Conservation (phyloP, 1,140 invertebrate genomes). For the Cydia pomonella region DNA sequence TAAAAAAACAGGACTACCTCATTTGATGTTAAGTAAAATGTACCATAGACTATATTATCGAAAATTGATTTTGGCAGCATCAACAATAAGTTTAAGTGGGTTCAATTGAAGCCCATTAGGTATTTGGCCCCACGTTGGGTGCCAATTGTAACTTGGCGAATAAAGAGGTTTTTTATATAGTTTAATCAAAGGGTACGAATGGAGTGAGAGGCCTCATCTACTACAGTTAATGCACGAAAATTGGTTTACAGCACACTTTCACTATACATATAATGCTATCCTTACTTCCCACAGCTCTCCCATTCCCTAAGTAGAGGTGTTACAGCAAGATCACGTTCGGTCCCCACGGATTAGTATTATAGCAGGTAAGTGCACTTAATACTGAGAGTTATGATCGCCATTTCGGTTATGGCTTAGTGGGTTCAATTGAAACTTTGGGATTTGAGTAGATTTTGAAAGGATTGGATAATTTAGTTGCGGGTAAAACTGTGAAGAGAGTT, state of each 20-base stretch:
- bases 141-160: background rate
- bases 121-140: background rate
- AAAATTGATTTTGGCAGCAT: no score
- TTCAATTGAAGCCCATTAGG: no score
- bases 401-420: slow-evolving; percentile 3
- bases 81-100: no score
- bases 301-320: slow-evolving; percentile 13
- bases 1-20: no score
- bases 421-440: slow-evolving; percentile 10
- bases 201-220: no score
- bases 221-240: background rate
- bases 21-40: no score
- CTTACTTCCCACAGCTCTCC: background rate
- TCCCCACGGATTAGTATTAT: slow-evolving; percentile 1
- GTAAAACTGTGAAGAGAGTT: background rate
- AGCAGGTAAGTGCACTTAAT: slow-evolving; percentile 14
- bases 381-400: background rate
- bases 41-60: no score
- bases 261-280: background rate
- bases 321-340: slow-evolving; percentile 1
- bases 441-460: slow-evolving; percentile 8
- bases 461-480: background rate
- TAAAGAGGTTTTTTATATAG: no score
- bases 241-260: background rate
- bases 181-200: no score